These are phyloP conservation scores for Morelia viridis DNA, from an alignment of 2,797 vertebrate genomes.

Conservation along the genomic window DNA sequence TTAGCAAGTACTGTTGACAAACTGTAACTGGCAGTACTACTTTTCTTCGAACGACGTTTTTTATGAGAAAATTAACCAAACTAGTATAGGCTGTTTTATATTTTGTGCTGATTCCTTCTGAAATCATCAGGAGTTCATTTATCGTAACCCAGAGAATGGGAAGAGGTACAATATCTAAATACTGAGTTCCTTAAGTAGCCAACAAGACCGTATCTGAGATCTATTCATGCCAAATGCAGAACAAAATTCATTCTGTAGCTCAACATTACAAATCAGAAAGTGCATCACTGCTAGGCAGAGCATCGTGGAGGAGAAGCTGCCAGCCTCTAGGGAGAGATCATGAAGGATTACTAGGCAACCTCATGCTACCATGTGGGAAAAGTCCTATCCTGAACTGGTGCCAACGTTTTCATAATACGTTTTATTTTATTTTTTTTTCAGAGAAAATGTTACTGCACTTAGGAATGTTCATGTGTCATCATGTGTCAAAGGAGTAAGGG, in stretches of 20 bases:
- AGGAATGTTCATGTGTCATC: background rate
- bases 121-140: conserved; percentile 32
- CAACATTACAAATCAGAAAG: conserved; percentile 45
- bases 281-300: background rate
- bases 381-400: conserved; percentile 28
- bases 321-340: conserved; percentile 43
- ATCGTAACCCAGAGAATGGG: conserved; percentile 33
- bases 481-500: background rate
- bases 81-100: conserved; percentile 14
- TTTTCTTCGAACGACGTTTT: conserved; percentile 12
- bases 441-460: background rate
- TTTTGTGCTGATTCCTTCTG: conserved; percentile 30
- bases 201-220: conserved; percentile 15
- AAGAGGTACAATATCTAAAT: conserved; percentile 19
- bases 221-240: conserved; percentile 42
- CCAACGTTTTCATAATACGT: conserved; percentile 26
- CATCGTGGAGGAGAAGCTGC: conserved; percentile 9
- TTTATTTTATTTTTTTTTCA: background rate
- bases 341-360: conserved; percentile 67
- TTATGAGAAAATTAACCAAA: conserved; percentile 17
- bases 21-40: background rate
- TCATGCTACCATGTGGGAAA: conserved; percentile 49
- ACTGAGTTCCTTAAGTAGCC: background rate
- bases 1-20: background rate
- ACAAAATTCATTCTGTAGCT: conserved; percentile 16